These are phyloP conservation scores for Phodopus roborovskii DNA, from an alignment of 2,113 vertebrate species.

Conservation along the genomic window DNA sequence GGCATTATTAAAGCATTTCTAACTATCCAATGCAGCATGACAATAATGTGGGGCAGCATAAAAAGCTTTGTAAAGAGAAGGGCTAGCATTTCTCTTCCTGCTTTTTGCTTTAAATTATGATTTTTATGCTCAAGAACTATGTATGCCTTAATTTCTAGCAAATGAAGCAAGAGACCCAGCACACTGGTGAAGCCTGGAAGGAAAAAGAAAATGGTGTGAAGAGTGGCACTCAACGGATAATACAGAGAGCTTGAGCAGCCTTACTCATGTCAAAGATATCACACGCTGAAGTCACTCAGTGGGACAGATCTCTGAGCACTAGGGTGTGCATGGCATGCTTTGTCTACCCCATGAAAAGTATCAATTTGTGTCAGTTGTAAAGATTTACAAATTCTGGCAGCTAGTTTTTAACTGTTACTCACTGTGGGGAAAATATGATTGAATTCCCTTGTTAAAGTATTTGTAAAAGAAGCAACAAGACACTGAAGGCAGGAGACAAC, in stretches of 20 bases:
- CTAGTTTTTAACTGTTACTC: background rate
- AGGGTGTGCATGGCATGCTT: fast-evolving
- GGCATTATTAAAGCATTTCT: slow-evolving; percentile 45
- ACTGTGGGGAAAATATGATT: background rate
- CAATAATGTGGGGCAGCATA: background rate
- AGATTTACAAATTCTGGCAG: background rate
- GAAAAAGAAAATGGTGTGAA: background rate
- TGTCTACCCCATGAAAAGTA: background rate
- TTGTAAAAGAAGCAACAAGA: background rate
- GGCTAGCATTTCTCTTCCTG: background rate
- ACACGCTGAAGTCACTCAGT: background rate
- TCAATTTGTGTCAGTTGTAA: background rate
- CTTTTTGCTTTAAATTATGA: background rate
- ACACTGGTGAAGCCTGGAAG: background rate
- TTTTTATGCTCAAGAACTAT: background rate
- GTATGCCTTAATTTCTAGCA: background rate
- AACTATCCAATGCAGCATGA: background rate
- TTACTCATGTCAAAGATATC: background rate
- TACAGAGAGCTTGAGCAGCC: background rate
- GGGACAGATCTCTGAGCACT: too few species aligned
- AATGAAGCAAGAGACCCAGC: background rate
- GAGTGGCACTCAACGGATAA: background rate
- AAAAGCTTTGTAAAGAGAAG: background rate
- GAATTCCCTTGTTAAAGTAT: background rate
- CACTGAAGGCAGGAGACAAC: background rate